A percentile compares a stretch with the other conserved stretches of the same genome.
These are phyloP conservation scores for Digitonthophagus gazella DNA, from an alignment of 2,888 invertebrate species.

Conservation along the genomic window DNA sequence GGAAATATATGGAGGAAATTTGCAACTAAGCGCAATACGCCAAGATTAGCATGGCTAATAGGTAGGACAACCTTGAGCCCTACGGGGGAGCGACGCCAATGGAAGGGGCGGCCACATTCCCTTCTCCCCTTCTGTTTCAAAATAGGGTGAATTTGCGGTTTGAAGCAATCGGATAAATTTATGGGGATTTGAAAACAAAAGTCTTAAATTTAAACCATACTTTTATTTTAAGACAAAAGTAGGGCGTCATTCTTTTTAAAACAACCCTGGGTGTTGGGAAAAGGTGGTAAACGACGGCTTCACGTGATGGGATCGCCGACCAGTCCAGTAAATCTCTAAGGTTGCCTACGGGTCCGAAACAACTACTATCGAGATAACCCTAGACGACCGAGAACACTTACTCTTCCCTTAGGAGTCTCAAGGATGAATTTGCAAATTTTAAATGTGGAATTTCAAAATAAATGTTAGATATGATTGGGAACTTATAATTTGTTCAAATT, in stretches of 20 bases:
- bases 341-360: conserved; percentile 45
- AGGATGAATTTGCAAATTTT: background rate
- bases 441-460: too few relatives aligned
- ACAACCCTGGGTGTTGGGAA: conserved; percentile 2
- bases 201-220: background rate
- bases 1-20: too few relatives aligned
- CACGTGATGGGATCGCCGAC: conserved; percentile 46
- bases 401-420: conserved; percentile 31
- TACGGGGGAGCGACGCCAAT: background rate
- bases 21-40: background rate
- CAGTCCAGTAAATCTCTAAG: conserved; percentile 47
- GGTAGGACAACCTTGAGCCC: background rate
- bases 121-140: background rate
- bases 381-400: conserved; percentile 45
- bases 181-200: conserved; percentile 14
- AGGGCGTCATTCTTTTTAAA: too few relatives aligned
- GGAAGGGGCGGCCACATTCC: background rate
- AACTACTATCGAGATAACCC: conserved; percentile 50
- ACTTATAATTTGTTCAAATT: too few relatives aligned
- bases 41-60: background rate
- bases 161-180: conserved; percentile 33
- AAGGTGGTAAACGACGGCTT: conserved; percentile 30
- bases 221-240: too few relatives aligned
- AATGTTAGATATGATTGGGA: too few relatives aligned
- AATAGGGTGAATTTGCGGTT: conserved; percentile 25